Base-by-base conservation (phyloP, 2,113 vertebrate species). In the Tragelaphus strepsiceros region DNA sequence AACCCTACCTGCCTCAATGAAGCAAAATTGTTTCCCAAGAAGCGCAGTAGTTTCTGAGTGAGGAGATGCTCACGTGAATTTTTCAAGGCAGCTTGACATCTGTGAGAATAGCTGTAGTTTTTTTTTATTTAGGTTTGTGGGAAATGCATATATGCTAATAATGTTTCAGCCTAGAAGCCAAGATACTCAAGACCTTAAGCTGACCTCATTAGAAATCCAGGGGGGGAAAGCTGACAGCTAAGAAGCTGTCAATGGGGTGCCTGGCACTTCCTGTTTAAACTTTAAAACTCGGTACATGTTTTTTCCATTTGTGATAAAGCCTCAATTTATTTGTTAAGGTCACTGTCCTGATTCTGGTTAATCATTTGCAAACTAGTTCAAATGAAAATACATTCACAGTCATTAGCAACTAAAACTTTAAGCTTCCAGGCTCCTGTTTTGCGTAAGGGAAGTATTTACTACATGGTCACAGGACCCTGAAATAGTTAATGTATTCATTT, bases 351-450 rank as follows among this genome's bases (percentile, higher is more conserved):
- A 85, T 97, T 97, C 64, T 85, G 59, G 59, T 96, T 97, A 62
- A 90, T 95, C 64, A 90, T 90, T 98, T 92, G 67, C 51, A 77
- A 96, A 62, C n/a, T 88, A 86, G 91, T 97, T 95, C 46, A 15
- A 80, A 56, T 86, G 81, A 94, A 96, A 94, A 85, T 61, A 62
- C 85, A 83, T 64, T 95, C 90, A 84, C 17, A 49, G 67, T 62
- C 39, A 46, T 62, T 90, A 95, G 54, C 62, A 80, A 32, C 56
- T 54, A 58, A 89, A 94, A 43, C 53, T 51, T 90, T 43, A 87
- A 87, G 14, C 12, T 92, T 43, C 43, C 59, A 58, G 81, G 32
- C 22, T 96, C 87, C 35, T 24, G 30, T 91, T 88, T 95, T 97
- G 59, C 54, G 2, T 32, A 26, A 30, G 59, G 16, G 61, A 89